Conservation (phyloP, 2,888 invertebrate species). For the Sesia bembeciformis region DNA sequence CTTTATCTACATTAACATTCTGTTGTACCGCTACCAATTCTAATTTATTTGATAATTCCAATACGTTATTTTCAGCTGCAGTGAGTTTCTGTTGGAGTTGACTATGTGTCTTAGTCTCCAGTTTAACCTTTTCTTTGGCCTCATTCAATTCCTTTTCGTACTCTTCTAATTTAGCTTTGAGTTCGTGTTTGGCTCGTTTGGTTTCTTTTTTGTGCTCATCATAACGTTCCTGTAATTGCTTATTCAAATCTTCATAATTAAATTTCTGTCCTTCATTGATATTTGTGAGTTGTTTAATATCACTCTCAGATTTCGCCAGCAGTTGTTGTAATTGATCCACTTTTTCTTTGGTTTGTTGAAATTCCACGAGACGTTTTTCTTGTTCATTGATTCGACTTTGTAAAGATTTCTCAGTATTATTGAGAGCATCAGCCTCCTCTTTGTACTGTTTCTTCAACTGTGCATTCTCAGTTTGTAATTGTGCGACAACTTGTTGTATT, state of each 20-base stretch:
- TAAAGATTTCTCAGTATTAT: conserved; percentile 36
- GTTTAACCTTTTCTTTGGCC: conserved; percentile 46
- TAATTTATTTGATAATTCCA: conserved; percentile 55
- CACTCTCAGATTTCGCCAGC: conserved; percentile 54
- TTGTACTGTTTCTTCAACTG: conserved; percentile 45
- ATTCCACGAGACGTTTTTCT: conserved; percentile 43
- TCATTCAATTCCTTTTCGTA: conserved; percentile 52
- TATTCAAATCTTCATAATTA: conserved; percentile 65
- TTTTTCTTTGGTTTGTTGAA: conserved; percentile 48
- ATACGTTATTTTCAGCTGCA: conserved; percentile 43
- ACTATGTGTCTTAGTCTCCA: conserved; percentile 50
- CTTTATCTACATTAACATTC: conserved; percentile 48
- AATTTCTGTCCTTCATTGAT: conserved; percentile 65
- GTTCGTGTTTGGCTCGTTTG: conserved; percentile 66
- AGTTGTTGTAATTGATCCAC: conserved; percentile 51
- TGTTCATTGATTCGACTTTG: conserved; percentile 40
- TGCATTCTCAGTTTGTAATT: conserved; percentile 45
- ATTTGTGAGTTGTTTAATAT: conserved; percentile 55
- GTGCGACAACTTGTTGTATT: conserved; percentile 38
- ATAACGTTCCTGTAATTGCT: conserved; percentile 51
- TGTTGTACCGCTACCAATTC: conserved; percentile 57
- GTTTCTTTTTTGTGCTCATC: conserved; percentile 60
- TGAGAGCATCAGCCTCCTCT: conserved; percentile 52
- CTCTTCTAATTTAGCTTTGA: conserved; percentile 74
- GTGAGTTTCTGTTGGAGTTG: conserved; percentile 45